phyloP scores from a whole-genome alignment of 2,888 invertebrate genomes.

The Allygus modestus region DNA sequence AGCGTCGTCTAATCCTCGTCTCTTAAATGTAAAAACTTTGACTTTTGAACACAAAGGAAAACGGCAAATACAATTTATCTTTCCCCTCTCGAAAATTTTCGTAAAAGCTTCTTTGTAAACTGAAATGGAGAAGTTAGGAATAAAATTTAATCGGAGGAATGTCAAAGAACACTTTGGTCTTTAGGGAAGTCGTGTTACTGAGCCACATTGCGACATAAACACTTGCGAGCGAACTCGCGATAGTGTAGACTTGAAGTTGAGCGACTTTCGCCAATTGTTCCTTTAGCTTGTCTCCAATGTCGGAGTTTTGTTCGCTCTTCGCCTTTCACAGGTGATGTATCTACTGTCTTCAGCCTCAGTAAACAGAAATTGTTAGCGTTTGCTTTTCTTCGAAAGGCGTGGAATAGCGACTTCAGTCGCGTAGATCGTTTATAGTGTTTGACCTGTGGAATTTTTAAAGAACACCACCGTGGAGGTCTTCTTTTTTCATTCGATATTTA shows the following conservation, averaged over 20 bases:
- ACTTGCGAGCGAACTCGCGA: background rate
- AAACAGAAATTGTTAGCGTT: too few relatives aligned
- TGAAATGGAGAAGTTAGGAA: slow-evolving; percentile 20
- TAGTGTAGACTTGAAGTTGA: background rate
- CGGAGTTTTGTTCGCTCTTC: background rate
- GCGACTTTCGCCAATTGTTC: slow-evolving; percentile 3
- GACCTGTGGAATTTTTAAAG: too few relatives aligned
- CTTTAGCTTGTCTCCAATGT: background rate
- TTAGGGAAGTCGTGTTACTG: background rate
- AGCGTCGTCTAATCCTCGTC: too few relatives aligned
- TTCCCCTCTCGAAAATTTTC: background rate
- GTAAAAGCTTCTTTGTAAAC: slow-evolving; percentile 35
- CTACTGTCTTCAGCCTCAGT: background rate
- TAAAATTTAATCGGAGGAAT: slow-evolving; percentile 24
- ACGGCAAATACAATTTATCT: slow-evolving; percentile 11
- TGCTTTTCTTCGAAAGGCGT: too few relatives aligned
- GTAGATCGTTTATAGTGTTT: too few relatives aligned
- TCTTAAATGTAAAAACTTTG: too few relatives aligned
- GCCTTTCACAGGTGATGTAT: background rate
- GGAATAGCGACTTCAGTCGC: too few relatives aligned
- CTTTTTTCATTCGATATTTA: too few relatives aligned
- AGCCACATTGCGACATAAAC: background rate
- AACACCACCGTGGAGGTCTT: too few relatives aligned
- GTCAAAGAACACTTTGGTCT: slow-evolving; percentile 18
- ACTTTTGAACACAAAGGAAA: slow-evolving; percentile 2